Conservation (phyloP, 92 coral and sea anemone genomes). For the Hydrozoanthus gracilis region DNA sequence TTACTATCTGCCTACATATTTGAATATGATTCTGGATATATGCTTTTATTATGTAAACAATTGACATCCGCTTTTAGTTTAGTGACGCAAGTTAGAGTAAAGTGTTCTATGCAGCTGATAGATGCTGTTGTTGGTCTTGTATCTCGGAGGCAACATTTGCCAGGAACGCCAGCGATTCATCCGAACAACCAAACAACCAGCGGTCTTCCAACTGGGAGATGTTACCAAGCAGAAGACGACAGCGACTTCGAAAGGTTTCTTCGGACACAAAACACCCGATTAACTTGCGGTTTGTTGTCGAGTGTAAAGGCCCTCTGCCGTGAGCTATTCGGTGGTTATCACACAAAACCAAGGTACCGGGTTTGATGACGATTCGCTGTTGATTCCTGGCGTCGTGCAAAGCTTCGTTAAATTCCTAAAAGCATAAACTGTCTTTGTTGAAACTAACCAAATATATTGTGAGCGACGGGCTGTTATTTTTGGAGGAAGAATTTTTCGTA, state of each 20-base stretch:
- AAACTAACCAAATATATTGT: too few relatives aligned
- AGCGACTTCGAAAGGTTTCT: constrained; percentile 18
- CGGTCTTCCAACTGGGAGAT: not conserved
- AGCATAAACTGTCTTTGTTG: not conserved
- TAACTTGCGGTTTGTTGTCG: not conserved
- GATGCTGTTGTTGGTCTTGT: not conserved
- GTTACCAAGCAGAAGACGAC: constrained; percentile 1
- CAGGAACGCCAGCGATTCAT: not conserved
- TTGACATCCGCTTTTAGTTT: too few relatives aligned
- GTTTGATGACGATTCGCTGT: constrained; percentile 3
- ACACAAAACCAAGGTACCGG: not conserved
- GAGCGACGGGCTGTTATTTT: too few relatives aligned
- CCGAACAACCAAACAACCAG: constrained; percentile 5
- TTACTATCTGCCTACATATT: too few relatives aligned
- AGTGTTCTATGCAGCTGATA: not conserved
- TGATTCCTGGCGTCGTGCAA: not conserved
- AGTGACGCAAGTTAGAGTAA: too few relatives aligned
- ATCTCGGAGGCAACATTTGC: not conserved
- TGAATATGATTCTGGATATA: too few relatives aligned
- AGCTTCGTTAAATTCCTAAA: not conserved
- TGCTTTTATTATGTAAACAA: too few relatives aligned
- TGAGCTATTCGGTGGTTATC: constrained; percentile 8
- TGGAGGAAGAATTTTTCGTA: too few relatives aligned
- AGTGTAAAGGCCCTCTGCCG: not conserved
- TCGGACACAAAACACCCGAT: constrained; percentile 20